Conservation (phyloP, 2,888 invertebrate species). For the Lymantria monacha region DNA sequence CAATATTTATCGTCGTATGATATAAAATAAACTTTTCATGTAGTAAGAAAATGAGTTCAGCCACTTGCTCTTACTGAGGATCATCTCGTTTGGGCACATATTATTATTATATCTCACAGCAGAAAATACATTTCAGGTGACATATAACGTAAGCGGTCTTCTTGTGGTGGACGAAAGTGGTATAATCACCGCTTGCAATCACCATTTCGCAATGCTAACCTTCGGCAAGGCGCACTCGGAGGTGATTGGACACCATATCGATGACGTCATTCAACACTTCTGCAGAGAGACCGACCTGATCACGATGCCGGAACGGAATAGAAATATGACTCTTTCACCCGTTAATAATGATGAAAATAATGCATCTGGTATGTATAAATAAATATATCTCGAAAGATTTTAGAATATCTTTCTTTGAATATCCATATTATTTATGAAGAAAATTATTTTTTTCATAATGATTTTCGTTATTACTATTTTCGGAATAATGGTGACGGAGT, state of each 20-base stretch:
- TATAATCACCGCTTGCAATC: slow-evolving; percentile 85
- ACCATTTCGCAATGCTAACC: slow-evolving; percentile 85
- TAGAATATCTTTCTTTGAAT: too few relatives aligned
- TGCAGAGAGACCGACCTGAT: slow-evolving; percentile 80
- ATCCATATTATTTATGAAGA: too few relatives aligned
- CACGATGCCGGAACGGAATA: slow-evolving; percentile 62
- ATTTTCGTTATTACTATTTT: too few relatives aligned
- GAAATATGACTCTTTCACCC: slow-evolving; percentile 80
- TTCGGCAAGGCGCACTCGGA: slow-evolving; percentile 84
- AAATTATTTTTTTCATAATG: too few relatives aligned
- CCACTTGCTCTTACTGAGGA: too few relatives aligned
- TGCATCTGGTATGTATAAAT: slow-evolving; percentile 56
- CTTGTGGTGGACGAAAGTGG: slow-evolving; percentile 84
- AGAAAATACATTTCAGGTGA: slow-evolving; percentile 59
- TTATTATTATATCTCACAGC: too few relatives aligned
- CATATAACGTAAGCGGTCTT: slow-evolving; percentile 85
- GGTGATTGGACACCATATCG: slow-evolving; percentile 81
- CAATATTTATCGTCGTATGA: too few relatives aligned
- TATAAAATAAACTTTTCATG: too few relatives aligned
- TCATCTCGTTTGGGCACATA: too few relatives aligned
- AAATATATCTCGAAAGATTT: too few relatives aligned
- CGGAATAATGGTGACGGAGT: too few relatives aligned
- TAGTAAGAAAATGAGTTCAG: too few relatives aligned
- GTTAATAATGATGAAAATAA: slow-evolving; percentile 78
- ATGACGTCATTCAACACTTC: slow-evolving; percentile 84